Evolutionary conservation across 1,140 invertebrate species (phyloP).

Genomic region (Aphelenchoides fujianensis): DNA sequence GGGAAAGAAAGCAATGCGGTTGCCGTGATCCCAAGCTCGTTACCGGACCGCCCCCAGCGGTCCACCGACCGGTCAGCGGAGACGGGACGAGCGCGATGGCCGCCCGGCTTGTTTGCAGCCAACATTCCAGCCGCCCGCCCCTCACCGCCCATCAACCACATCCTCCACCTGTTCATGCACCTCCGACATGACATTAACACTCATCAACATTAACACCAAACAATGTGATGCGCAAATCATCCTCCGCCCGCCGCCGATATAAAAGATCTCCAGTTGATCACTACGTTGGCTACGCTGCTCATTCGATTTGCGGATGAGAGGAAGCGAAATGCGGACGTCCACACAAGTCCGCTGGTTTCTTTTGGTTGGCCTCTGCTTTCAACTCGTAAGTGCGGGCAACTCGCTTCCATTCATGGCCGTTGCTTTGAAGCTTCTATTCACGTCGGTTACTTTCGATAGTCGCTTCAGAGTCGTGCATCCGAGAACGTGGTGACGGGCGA

Average conservation of each 20-base stretch:
- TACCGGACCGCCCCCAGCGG: no score
- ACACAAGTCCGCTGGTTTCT: background rate
- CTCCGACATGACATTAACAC: background rate
- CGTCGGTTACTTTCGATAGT: no score
- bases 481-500: slow-evolving; percentile 38
- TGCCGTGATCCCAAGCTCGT: no score
- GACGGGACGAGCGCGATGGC: no score
- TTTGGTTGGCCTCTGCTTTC: background rate
- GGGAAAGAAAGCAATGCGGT: no score
- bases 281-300: slow-evolving; percentile 1
- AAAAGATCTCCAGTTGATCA: background rate
- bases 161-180: no score
- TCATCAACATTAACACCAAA: background rate
- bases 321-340: background rate
- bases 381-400: no score
- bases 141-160: no score
- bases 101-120: no score
- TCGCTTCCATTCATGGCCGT: background rate
- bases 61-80: no score
- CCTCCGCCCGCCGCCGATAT: background rate
- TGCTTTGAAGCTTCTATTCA: slow-evolving; percentile 2
- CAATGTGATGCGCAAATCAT: background rate
- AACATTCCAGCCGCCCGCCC: no score
- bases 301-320: background rate
- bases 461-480: background rate